Base-by-base conservation (phyloP, 1,140 invertebrate species). In the Brachionus rotundiformis region DNA sequence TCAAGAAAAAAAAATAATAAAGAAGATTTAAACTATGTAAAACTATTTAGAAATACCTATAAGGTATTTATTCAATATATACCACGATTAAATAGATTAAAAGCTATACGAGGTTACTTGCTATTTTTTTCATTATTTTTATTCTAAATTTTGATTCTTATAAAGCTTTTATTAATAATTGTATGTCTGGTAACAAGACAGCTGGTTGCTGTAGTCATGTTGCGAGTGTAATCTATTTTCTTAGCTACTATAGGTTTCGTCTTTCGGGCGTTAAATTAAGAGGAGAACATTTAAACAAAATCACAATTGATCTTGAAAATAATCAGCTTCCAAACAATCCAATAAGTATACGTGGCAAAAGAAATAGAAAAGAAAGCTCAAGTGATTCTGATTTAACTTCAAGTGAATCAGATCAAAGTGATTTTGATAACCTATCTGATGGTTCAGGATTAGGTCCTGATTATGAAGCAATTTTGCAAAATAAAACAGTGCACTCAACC, bases 21-120 rank as follows among this genome's bases (percentile, higher is more conserved):
- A 19, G 16, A 19, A 19, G 1, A 33, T 36, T 11, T 19, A 44
- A 16, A 27, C 25, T 73, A 31, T 73, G 10, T 31, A 31, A 73
- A 25, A 44, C 44, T 25, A 11, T 44, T 73, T 73, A 44, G 13
- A 73, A 73, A 41, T 4, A 19, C 36, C 0, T 73, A 73, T 25
- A 73, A 73, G 25, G 68, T 73, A n/a, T 73, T 73, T 47, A 44
- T 73, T 44, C 36, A 73, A 27, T 73, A 73, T 44, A 27, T 47
- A 31, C 39, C 68, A 23, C 3, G 8, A 13, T 10, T 73, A 73
- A 73, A 47, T 73, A 23, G 13, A 44, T 25, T 39, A 0, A 25
- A 13, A 25, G 16, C 36, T 7, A 73, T 73, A 25, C 19, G 44
- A 73, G 68, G 68, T 41, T 41, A 10, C 7, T 41, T 41, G 25